Conservation (phyloP, 2,797 vertebrate genomes). For the Smutsia temminckii region DNA sequence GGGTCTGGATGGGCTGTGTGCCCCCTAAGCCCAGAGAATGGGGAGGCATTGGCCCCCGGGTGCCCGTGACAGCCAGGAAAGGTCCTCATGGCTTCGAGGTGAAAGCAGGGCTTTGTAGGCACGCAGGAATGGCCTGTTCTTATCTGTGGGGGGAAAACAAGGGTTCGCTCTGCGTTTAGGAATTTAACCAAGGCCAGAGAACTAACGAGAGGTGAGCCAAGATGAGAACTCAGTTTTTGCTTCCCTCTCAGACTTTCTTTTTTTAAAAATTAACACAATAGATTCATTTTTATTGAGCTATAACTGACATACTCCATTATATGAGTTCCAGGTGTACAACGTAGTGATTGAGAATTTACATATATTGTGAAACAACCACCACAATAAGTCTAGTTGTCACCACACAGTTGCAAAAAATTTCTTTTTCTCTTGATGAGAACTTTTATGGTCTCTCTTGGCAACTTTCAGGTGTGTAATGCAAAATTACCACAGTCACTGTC, state of each 20-base stretch:
- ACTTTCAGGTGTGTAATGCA: background rate
- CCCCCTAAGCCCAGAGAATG: background rate
- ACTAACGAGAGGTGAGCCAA: background rate
- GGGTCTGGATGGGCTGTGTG: too few species aligned
- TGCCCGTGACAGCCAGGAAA: background rate
- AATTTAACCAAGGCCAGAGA: background rate
- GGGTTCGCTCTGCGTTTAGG: background rate
- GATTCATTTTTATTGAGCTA: background rate
- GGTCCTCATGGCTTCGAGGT: background rate
- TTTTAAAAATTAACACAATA: background rate
- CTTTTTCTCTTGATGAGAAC: background rate
- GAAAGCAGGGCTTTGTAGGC: background rate
- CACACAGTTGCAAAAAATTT: background rate
- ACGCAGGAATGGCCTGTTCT: background rate
- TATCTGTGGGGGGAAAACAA: background rate
- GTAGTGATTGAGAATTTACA: too few species aligned
- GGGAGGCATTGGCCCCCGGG: background rate
- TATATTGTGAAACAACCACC: background rate
- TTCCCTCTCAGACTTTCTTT: background rate
- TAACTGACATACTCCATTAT: background rate
- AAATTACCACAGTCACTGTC: too few species aligned
- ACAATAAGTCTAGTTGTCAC: background rate
- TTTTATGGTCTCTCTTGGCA: background rate
- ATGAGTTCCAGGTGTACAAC: background rate
- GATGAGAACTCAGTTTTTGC: background rate